These are phyloP conservation scores for Epizoanthus fatuus DNA, from an alignment of 92 coral and sea anemone genomes.

Conservation along the genomic window DNA sequence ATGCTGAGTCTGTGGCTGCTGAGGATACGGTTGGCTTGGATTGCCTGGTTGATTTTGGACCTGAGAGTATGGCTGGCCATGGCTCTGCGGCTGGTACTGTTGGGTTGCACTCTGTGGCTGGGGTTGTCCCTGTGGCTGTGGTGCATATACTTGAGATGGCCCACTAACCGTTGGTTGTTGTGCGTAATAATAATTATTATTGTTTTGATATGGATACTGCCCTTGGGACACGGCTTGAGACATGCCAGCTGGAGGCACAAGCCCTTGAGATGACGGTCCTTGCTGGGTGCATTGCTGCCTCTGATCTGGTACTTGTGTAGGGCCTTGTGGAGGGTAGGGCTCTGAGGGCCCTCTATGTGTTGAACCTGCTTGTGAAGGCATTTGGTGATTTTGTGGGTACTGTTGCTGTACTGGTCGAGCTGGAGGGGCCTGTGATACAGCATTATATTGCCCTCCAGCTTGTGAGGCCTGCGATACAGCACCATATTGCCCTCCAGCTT, in stretches of 20 bases:
- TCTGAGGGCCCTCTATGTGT: slow-evolving; percentile 5
- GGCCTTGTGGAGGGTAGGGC: slow-evolving; percentile 8
- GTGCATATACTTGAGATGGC: slow-evolving; percentile 28
- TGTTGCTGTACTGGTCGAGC: slow-evolving; percentile 9
- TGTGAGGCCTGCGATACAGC: not conserved
- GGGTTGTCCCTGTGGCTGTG: slow-evolving; percentile 37
- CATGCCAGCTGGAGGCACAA: not conserved
- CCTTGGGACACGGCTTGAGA: not conserved
- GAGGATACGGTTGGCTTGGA: no score
- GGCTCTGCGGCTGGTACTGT: not conserved
- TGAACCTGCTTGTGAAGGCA: slow-evolving; percentile 5
- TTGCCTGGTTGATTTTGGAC: not conserved
- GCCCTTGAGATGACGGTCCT: not conserved
- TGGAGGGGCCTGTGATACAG: slow-evolving; percentile 6
- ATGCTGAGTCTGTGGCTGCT: no score
- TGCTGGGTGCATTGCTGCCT: not conserved
- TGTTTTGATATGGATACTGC: slow-evolving; percentile 23
- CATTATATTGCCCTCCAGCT: not conserved
- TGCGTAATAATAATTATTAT: slow-evolving; percentile 15
- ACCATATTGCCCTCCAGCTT: not conserved
- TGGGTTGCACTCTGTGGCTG: slow-evolving; percentile 35
- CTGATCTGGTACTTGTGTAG: not conserved
- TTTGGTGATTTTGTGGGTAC: slow-evolving; percentile 9
- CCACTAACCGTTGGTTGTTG: slow-evolving; percentile 33
- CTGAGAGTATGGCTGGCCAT: not conserved